phyloP scores from a whole-genome alignment of 2,888 invertebrate genomes.

The Hydriomena furcata region DNA sequence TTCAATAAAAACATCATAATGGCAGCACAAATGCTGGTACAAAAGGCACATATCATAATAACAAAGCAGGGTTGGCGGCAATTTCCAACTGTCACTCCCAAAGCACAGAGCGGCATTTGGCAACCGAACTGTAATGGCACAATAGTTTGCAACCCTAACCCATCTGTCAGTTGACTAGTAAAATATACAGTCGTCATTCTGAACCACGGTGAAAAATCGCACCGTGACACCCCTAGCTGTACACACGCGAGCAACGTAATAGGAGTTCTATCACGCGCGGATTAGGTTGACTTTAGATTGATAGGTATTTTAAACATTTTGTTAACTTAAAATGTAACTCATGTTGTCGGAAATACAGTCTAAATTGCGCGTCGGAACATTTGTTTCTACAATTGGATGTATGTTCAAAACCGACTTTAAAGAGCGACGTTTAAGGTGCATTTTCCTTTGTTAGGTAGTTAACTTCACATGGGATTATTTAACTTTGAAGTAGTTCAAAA shows the following conservation, averaged over 20 bases:
- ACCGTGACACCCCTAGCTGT: constrained; percentile 64
- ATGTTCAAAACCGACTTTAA: constrained; percentile 52
- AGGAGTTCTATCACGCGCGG: constrained; percentile 33
- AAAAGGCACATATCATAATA: constrained; percentile 29
- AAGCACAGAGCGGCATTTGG: constrained; percentile 60
- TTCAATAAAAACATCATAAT: constrained; percentile 31
- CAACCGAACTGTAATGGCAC: constrained; percentile 76
- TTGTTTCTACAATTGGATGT: constrained; percentile 66
- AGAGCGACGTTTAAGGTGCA: constrained; percentile 41
- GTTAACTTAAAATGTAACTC: constrained; percentile 83
- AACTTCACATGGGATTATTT: constrained; percentile 68
- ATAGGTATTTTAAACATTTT: constrained; percentile 79
- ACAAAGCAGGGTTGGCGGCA: constrained; percentile 56
- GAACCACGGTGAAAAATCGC: constrained; percentile 76
- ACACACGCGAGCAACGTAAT: constrained; percentile 29
- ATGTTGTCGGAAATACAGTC: constrained; percentile 82
- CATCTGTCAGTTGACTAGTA: constrained; percentile 83
- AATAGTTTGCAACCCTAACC: constrained; percentile 79
- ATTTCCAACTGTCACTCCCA: constrained; percentile 75
- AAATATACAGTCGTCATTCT: constrained; percentile 82
- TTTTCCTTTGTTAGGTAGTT: constrained; percentile 39
- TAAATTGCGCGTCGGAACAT: constrained; percentile 78
- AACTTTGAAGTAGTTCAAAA: constrained; percentile 83
- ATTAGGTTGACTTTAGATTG: constrained; percentile 58
- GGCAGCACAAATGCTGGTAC: constrained; percentile 22